Base-by-base conservation (phyloP, 1,140 invertebrate genomes). In the Penaeus vannamei region DNA sequence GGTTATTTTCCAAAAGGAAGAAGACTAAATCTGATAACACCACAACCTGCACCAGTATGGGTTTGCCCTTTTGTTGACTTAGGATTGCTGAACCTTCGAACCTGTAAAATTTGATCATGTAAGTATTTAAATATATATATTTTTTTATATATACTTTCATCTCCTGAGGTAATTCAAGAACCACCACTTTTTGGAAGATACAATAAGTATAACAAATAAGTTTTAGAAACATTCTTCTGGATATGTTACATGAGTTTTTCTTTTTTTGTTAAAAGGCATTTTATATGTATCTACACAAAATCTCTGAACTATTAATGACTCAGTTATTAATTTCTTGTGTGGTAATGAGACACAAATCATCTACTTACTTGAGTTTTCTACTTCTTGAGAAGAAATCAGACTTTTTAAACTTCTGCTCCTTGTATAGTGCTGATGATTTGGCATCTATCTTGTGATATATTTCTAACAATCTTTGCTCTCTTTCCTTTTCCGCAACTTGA, bases 391-490 rank as follows among this genome's bases (percentile, higher is more conserved):
- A 94, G 90, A 99, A 95, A 93, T 99, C 97, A n/a, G 97, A 97
- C 93, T 98, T 98, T 93, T 98, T 98, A 92, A 99, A 98, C 92
- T 98, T 98, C 89, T 95, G 94, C 59, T 95, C 96, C 84, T 96
- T 95, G 92, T 97, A 97, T 26, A 95, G 94, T 1, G 97, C 96
- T 91, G 96, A 97, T 0, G 98, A 98, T 93, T 98, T 98, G 4
- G 97, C 96, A 93, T 99, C 98, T 77, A 99, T 96, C 90, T 96
- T 96, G 92, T 97, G 96, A 93, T 98, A 98, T 90, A 99, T 98
- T 93, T 99, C 98, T 89, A 98, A 92, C 92, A 98, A 97, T 36
- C 97, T 93, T 92, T 97, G 96, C 92, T 98, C 96, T 90, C 97
- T 95, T 92, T 98, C 97, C 92, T 98, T 97, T 89, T 97, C 96